A percentile compares a stretch with the other conserved stretches of the same genome.
Conservation (phyloP, 2,113 vertebrate species). For the Mixornis gularis region DNA sequence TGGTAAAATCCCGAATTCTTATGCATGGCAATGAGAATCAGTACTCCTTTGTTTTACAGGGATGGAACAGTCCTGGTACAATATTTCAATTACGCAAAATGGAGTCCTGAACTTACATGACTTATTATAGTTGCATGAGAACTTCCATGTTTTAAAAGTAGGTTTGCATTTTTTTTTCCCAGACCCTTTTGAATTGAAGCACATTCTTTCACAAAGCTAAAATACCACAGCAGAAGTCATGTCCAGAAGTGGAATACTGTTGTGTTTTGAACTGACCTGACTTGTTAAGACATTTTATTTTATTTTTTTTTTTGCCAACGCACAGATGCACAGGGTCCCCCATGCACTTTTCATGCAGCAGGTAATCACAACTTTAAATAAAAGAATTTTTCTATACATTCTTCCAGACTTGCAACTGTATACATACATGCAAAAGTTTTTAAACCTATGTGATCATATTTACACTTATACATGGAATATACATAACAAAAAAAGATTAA, state of each 20-base stretch:
- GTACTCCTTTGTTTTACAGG: conserved; percentile 49
- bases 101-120: conserved; percentile 65
- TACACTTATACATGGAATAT: conserved; percentile 83
- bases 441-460: conserved; percentile 78
- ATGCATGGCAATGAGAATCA: conserved; percentile 62
- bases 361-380: conserved; percentile 82
- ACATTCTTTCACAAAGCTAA: conserved; percentile 77
- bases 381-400: conserved; percentile 81
- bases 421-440: conserved; percentile 81
- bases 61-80: conserved; percentile 56
- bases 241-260: conserved; percentile 77
- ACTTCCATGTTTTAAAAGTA: conserved; percentile 63
- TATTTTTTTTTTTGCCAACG: conserved; percentile 56
- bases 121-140: conserved; percentile 45
- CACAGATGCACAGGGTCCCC: conserved; percentile 80
- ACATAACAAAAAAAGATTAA: conserved; percentile 78
- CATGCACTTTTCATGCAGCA: conserved; percentile 83
- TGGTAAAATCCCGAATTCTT: conserved; percentile 69
- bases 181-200: conserved; percentile 76
- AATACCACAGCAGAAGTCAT: conserved; percentile 73
- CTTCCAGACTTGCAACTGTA: conserved; percentile 82
- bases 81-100: conserved; percentile 49
- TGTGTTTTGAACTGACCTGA: conserved; percentile 72
- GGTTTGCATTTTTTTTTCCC: conserved; percentile 45
- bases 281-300: conserved; percentile 68